Evolutionary conservation across 1,140 invertebrate species (phyloP), one percentile per base, ranked within the genome.

Genomic region (Ceratosolen fusciceps): DNA sequence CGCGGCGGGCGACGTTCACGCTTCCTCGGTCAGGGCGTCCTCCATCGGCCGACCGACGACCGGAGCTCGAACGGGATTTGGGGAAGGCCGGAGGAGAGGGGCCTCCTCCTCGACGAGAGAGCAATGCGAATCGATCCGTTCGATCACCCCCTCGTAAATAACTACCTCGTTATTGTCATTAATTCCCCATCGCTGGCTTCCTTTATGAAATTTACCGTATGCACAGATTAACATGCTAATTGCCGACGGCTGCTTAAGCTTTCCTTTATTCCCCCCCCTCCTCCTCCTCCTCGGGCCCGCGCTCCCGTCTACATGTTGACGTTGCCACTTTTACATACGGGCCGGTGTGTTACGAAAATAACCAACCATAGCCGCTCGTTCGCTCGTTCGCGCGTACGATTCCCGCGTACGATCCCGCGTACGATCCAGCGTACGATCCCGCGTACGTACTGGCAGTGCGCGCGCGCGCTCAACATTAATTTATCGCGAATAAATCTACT

Each of bases 201-300:
- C 16, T 71, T 52, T 37, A 52, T 52, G 19, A 71, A 29, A 71
- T 71, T 71, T 52, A 49, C 68, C 19, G 47, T 3, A 31, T 43
- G 34, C n/a, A 31, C 21, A 7, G 68, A 68, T 68, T 43, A 43
- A 43, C 65, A 68, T 68, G 8, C 65, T 68, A 68, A 68, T 68
- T 24, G 37, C 29, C 37, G 12, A 2, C 10, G 60, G 14, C 14
- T 65, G 2, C 14, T 56, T 56, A 24, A 56, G 26, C n/a, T 8
- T 56, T 56, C 54, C 54, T 56, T 56, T 56, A 26, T 56, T 56
- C 26, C 34, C 39, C n/a, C n/a, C n/a, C n/a, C n/a, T n/a, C n/a
- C n/a, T n/a, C n/a, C n/a, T n/a, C n/a, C n/a, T n/a, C n/a, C 10
- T 21, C 21, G 12, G 10, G 49, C 49, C 49, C 21, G 49, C 49